Evolutionary conservation across 1,140 invertebrate genomes (phyloP).

Genomic region (Rhagoletis pomonella): DNA sequence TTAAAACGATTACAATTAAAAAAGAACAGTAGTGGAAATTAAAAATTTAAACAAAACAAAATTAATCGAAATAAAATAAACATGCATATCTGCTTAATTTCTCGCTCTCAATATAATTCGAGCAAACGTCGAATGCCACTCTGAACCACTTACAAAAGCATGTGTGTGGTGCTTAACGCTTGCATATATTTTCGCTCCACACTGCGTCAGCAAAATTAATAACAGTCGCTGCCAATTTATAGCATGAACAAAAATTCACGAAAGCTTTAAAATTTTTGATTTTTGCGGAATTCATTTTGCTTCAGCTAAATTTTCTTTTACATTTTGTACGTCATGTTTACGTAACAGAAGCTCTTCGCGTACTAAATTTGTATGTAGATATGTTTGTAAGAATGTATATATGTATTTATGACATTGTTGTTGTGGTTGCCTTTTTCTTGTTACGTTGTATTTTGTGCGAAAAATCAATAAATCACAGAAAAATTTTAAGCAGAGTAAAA

Average conservation of each 20-base stretch:
- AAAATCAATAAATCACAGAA: constrained; percentile 33
- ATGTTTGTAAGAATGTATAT: too few relatives aligned
- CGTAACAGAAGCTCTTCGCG: neutral
- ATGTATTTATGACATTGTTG: neutral
- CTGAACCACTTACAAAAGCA: neutral
- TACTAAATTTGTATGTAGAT: neutral
- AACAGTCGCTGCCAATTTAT: neutral
- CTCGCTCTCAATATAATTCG: neutral
- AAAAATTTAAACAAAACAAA: neutral
- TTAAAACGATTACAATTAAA: too few relatives aligned
- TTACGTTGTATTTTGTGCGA: neutral
- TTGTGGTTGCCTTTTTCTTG: neutral
- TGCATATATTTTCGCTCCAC: neutral
- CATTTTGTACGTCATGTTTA: neutral
- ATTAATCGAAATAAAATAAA: too few relatives aligned
- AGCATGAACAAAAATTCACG: neutral
- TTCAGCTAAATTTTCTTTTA: neutral
- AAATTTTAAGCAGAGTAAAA: neutral
- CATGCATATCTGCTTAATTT: neutral
- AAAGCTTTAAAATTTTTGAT: too few relatives aligned
- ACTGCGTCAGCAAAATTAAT: constrained; percentile 18
- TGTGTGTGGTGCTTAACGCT: neutral
- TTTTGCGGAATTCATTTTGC: neutral
- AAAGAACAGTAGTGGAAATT: neutral
- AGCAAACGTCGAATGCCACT: neutral